Base-by-base conservation (phyloP, 1,140 invertebrate genomes). In the Drosophila aff. region DNA sequence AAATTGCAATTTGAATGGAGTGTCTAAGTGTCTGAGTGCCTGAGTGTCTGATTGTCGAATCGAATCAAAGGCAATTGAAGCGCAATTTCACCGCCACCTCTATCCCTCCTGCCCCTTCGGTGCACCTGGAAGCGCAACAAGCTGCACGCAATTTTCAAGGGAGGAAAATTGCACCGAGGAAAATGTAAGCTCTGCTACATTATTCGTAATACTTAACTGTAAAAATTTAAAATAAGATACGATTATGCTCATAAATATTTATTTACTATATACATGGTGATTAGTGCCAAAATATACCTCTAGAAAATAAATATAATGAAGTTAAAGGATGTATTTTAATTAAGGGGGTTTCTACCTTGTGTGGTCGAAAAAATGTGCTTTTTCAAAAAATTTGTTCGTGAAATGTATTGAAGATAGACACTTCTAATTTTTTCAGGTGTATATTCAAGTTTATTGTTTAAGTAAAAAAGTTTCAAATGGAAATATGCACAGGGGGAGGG, bases 81-180 rank as follows among this genome's bases (percentile, higher is more conserved):
- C 46, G 33, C 67, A 53, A 49, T 50, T 67, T 58, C 28, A 28
- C 65, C 16, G 15, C 52, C 71, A 67, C 36, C 80, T 60, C 80
- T 60, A 73, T 8, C 33, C 11, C n/a, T 58, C 8, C 38, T 21
- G 23, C 47, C 31, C 40, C 23, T 28, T 36, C 13, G 47, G 33
- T 47, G 63, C 31, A 63, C 58, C 31, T 58, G 38, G 26, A 63
- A 43, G 55, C 50, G 82, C 76, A 79, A 58, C 68, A 47, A 69
- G 66, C 78, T 61, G 68, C 74, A 81, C 74, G 61, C 63, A 81
- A 81, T 71, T 78, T 52, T 28, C 74, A 43, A 63, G 47, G 55
- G 18, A 67, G 57, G 49, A 28, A 78, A 85, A 84, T 78, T 78
- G 65, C 82, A 86, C 69, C 8, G 18, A 21, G 11, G 31, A 71